phyloP scores from a whole-genome alignment of 1,140 invertebrate species.

The Oryctes rhinoceros region DNA sequence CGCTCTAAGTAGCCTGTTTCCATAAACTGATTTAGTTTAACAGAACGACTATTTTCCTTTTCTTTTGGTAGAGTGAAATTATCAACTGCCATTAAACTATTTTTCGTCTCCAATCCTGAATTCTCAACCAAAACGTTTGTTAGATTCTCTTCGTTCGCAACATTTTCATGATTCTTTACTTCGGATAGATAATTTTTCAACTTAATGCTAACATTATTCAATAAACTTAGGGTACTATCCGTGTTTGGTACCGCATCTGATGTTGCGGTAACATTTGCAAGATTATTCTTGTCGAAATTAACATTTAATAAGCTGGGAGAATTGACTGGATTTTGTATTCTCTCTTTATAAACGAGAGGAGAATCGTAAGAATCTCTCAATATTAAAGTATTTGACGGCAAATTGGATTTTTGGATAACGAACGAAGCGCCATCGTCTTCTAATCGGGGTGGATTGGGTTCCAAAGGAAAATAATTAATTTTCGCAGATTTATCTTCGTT shows the following conservation, averaged over 20 bases:
- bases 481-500: not conserved
- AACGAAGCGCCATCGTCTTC: not conserved
- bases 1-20: not conserved
- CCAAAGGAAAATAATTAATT: not conserved
- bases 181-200: slow-evolving; percentile 12
- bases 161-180: not conserved
- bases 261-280: not conserved
- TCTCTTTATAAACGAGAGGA: not conserved
- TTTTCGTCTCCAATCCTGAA: not conserved
- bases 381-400: not conserved
- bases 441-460: not conserved
- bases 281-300: not conserved
- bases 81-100: not conserved
- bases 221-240: not conserved
- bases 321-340: not conserved
- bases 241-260: not conserved
- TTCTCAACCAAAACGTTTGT: not conserved
- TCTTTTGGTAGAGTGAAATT: not conserved
- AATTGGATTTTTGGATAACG: not conserved
- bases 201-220: slow-evolving; percentile 14
- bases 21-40: not conserved
- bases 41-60: not conserved
- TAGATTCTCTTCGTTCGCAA: not conserved
- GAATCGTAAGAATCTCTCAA: not conserved
- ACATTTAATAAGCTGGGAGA: not conserved